These are phyloP conservation scores for Phortica variegata DNA, from an alignment of 1,140 invertebrate species.

Conservation along the genomic window DNA sequence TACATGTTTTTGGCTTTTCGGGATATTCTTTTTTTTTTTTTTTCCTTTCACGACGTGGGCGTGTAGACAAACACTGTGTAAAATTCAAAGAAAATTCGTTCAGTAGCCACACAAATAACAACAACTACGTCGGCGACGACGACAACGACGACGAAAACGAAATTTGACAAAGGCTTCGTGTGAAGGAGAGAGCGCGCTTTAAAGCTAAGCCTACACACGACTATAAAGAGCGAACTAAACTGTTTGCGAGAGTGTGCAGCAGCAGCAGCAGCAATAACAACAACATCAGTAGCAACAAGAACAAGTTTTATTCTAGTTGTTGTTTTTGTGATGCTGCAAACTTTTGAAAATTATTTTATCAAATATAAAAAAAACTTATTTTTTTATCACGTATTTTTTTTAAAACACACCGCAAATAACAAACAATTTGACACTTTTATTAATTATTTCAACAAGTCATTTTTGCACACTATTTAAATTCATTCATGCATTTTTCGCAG, in stretches of 20 bases:
- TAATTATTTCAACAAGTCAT: too few relatives aligned
- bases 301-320: background rate
- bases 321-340: background rate
- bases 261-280: constrained; percentile 17
- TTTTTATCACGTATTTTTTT: too few relatives aligned
- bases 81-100: constrained; percentile 27
- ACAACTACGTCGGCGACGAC: too few relatives aligned
- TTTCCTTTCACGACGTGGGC: constrained; percentile 31
- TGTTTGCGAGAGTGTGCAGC: constrained; percentile 18
- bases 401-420: too few relatives aligned
- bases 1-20: too few relatives aligned
- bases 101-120: constrained; percentile 24
- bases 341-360: constrained; percentile 2
- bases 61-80: constrained; percentile 48
- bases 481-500: constrained; percentile 42
- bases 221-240: constrained; percentile 1
- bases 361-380: too few relatives aligned
- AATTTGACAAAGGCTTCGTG: constrained; percentile 21
- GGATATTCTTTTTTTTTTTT: too few relatives aligned
- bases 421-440: constrained; percentile 15
- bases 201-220: constrained; percentile 16
- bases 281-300: too few relatives aligned
- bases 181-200: constrained; percentile 22
- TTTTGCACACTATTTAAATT: too few relatives aligned
- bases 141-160: constrained; percentile 50